Percentiles rank a stretch among this genome's conserved stretches.
Evolutionary conservation across 2,888 invertebrate genomes (phyloP).

Genomic region (Andrena marginata): DNA sequence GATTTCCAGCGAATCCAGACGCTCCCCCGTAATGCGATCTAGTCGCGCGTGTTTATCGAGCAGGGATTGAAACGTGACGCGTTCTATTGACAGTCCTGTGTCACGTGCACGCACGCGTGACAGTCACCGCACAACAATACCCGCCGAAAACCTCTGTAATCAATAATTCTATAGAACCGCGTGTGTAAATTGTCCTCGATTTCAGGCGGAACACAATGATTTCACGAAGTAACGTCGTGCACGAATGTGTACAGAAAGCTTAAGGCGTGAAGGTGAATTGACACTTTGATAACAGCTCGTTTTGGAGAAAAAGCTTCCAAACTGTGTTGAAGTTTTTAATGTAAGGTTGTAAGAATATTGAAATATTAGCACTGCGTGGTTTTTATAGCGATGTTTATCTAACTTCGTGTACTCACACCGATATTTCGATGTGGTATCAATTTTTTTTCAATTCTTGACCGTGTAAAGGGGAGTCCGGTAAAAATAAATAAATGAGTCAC

Average conservation of each 20-base stretch:
- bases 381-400: too few species aligned
- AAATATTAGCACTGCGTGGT: too few species aligned
- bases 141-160: slow-evolving; percentile 54
- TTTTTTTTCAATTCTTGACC: too few species aligned
- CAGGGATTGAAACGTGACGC: slow-evolving; percentile 61
- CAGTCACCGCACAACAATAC: slow-evolving; percentile 51
- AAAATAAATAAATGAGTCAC: too few species aligned
- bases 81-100: slow-evolving; percentile 56
- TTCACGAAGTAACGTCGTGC: neutral
- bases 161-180: slow-evolving; percentile 44
- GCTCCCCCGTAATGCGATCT: slow-evolving; percentile 41
- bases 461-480: too few species aligned
- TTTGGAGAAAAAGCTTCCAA: too few species aligned
- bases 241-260: neutral
- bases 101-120: slow-evolving; percentile 70
- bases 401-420: too few species aligned
- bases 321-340: too few species aligned
- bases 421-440: too few species aligned
- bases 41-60: slow-evolving; percentile 50
- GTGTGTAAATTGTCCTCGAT: slow-evolving; percentile 29
- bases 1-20: slow-evolving; percentile 21
- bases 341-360: too few species aligned
- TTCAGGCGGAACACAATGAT: neutral
- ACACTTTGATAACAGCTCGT: too few species aligned
- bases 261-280: neutral